Evolutionary conservation across 2,888 invertebrate genomes (phyloP), one percentile per base, ranked within the genome.

Genomic region (Stegana nigrithorax): DNA sequence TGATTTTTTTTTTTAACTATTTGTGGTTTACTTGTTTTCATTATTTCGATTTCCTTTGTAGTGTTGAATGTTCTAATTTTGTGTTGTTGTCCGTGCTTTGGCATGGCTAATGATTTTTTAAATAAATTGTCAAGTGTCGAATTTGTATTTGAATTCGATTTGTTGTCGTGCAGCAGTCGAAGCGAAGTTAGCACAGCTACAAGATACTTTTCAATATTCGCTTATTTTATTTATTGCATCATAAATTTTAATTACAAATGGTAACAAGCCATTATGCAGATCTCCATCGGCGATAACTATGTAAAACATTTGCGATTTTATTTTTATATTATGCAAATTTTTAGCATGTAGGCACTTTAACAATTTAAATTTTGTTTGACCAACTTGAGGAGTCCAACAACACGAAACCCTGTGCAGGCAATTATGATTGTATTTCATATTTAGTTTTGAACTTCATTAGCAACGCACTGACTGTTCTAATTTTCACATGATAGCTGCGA

Each of bases 221-320:
- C 6, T 44, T 44, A 23, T 47, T 47, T 72, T 63, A 75, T 73
- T 67, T 72, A 75, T 70, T 66, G 62, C 68, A 65, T 67, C 67
- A 76, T 78, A 68, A 72, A 73, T 66, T 78, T 73, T 73, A 75
- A 78, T 74, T 78, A 76, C 74, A 68, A 72, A 72, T 76, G 72
- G 67, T 65, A 59, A 74, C 78, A 74, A 75, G 78, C 73, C 74
- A 70, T 70, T 73, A 74, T 72, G 66, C 65, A 73, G 76, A 78
- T 75, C 32, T 14, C 23, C n/a, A n/a, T 47, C n/a, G n/a, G n/a
- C 7, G 47, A 47, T 47, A 23, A 47, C 12, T n/a, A n/a, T n/a
- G n/a, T n/a, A n/a, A n/a, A n/a, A n/a, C n/a, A n/a, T n/a, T n/a
- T n/a, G n/a, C n/a, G n/a, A n/a, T n/a, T n/a, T n/a, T n/a, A n/a